These are phyloP conservation scores for Lomographa bimaculata DNA, from an alignment of 2,888 invertebrate genomes.

Conservation along the genomic window DNA sequence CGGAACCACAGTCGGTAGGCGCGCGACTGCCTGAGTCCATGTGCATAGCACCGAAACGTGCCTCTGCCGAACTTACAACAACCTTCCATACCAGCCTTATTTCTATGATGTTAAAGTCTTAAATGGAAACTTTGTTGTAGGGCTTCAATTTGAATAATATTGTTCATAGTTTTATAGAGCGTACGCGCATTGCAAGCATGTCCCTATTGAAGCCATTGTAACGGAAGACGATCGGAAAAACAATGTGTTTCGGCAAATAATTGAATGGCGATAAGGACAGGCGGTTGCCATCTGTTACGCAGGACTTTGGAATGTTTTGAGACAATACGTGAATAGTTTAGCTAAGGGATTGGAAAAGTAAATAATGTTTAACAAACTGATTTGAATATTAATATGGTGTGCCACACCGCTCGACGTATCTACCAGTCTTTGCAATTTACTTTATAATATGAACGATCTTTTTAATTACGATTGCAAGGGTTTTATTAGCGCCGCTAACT, in stretches of 20 bases:
- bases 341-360: neutral
- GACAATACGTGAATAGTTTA: conserved; percentile 14
- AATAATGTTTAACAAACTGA: too few species aligned
- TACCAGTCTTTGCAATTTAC: too few species aligned
- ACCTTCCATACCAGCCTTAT: conserved; percentile 24
- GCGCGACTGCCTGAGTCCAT: conserved; percentile 75
- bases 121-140: conserved; percentile 24
- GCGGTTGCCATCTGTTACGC: conserved; percentile 54
- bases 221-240: conserved; percentile 61
- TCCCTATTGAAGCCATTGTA: conserved; percentile 67
- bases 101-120: conserved; percentile 37
- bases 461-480: too few species aligned
- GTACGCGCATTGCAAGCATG: conserved; percentile 73
- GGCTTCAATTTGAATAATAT: conserved; percentile 53
- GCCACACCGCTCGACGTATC: too few species aligned
- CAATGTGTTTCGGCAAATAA: conserved; percentile 54
- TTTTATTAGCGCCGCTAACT: too few species aligned
- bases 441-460: too few species aligned
- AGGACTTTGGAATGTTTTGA: conserved; percentile 47
- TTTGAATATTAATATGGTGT: too few species aligned
- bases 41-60: conserved; percentile 80
- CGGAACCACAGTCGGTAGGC: conserved; percentile 82
- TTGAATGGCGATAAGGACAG: conserved; percentile 50
- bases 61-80: conserved; percentile 35
- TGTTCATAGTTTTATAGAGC: conserved; percentile 73